Evolutionary conservation across 2,888 invertebrate species (phyloP).

Genomic region (Hydriomena furcata): DNA sequence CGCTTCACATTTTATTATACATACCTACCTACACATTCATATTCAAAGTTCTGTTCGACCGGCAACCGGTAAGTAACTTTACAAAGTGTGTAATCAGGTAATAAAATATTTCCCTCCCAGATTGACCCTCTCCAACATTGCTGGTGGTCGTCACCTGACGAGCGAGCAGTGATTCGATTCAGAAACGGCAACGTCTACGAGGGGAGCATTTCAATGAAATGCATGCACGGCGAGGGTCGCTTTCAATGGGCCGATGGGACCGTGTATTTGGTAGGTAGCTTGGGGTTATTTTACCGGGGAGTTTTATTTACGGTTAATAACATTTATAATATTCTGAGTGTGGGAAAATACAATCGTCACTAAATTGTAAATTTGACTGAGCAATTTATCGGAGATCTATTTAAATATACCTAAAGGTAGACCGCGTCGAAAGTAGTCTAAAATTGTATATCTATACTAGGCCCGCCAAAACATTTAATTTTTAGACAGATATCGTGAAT

Average conservation of each 20-base stretch:
- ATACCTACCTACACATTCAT: no score
- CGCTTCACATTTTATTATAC: no score
- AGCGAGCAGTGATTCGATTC: constrained; percentile 76
- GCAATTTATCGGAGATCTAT: no score
- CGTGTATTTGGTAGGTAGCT: constrained; percentile 68
- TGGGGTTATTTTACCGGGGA: constrained; percentile 3
- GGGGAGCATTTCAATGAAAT: constrained; percentile 78
- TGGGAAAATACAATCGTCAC: neutral
- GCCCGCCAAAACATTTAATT: no score
- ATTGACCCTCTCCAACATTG: constrained; percentile 41
- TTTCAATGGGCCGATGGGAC: constrained; percentile 84
- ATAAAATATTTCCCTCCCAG: constrained; percentile 34
- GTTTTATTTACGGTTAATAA: neutral
- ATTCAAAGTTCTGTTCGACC: no score
- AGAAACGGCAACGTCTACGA: constrained; percentile 83
- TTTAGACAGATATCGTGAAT: neutral
- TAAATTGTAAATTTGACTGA: no score
- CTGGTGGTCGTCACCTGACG: constrained; percentile 70
- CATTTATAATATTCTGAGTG: neutral
- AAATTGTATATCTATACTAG: no score
- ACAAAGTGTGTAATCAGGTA: neutral
- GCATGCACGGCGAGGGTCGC: constrained; percentile 84
- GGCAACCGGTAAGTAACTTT: no score
- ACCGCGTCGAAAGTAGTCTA: no score
- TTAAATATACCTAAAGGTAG: no score